A percentile compares a stretch with the other conserved stretches of the same genome.
Conservation (phyloP, 2,888 invertebrate species). For the Sarcophaga variegata region DNA sequence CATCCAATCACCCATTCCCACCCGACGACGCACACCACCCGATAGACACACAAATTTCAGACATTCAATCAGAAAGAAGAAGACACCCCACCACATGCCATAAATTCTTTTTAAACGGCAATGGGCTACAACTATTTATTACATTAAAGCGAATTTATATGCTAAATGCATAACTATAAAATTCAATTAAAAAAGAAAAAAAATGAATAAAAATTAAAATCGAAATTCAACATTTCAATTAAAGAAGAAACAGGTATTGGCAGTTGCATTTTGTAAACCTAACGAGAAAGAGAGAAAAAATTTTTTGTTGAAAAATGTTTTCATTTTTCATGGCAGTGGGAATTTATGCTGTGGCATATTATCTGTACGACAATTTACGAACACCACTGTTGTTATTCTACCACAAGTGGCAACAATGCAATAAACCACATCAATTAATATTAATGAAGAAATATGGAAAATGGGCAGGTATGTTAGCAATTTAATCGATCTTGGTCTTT, state of each 20-base stretch:
- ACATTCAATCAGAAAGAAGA: too few species aligned
- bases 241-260: not conserved
- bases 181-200: too few species aligned
- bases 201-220: too few species aligned
- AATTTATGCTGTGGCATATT: conserved; percentile 82
- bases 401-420: conserved; percentile 81
- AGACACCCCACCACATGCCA: too few species aligned
- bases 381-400: conserved; percentile 83
- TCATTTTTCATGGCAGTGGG: conserved; percentile 83
- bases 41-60: too few species aligned
- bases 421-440: conserved; percentile 83
- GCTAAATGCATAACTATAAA: too few species aligned
- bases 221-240: too few species aligned
- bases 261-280: not conserved
- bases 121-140: too few species aligned
- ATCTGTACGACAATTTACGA: conserved; percentile 84
- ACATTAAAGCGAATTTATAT: too few species aligned
- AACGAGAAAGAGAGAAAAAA: conserved; percentile 1
- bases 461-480: conserved; percentile 89
- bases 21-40: too few species aligned
- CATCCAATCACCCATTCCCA: too few species aligned
- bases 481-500: not conserved
- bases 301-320: conserved; percentile 23
- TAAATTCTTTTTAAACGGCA: too few species aligned
- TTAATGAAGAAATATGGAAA: conserved; percentile 87